Percentiles rank a stretch among this genome's conserved stretches.
Evolutionary conservation across 2,888 invertebrate species (phyloP).

Genomic region (Drosophila percnosoma): DNA sequence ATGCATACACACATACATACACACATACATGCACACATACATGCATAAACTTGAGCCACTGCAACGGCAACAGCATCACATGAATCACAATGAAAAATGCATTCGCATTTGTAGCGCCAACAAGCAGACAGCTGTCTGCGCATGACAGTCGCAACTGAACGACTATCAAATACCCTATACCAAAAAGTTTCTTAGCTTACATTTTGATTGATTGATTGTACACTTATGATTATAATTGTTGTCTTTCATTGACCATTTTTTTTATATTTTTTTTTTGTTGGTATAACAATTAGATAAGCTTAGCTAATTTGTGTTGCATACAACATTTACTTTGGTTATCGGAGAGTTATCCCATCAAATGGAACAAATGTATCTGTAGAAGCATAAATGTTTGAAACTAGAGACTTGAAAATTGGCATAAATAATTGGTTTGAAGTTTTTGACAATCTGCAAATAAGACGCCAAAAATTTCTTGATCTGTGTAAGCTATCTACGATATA

Average conservation of each 20-base stretch:
- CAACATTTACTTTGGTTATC: background rate
- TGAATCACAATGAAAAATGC: slow-evolving; percentile 72
- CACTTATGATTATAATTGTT: background rate
- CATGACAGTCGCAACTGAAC: background rate
- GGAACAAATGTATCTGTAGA: background rate
- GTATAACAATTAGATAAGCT: no score
- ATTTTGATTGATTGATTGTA: background rate
- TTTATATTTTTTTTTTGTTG: fast-evolving
- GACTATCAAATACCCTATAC: slow-evolving; percentile 25
- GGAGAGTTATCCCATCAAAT: background rate
- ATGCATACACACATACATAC: no score
- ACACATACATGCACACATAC: background rate
- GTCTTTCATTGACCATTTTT: background rate
- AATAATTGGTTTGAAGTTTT: background rate
- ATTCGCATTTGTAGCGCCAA: slow-evolving; percentile 40
- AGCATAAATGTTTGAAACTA: background rate
- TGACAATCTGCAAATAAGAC: background rate
- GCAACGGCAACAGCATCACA: slow-evolving; percentile 42
- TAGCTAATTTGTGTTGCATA: background rate
- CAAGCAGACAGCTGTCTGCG: slow-evolving; percentile 8
- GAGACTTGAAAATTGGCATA: background rate
- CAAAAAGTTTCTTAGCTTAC: background rate
- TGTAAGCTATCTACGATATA: background rate
- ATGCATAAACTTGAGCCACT: slow-evolving; percentile 31
- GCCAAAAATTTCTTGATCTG: background rate